Base-by-base conservation (phyloP, 2,797 vertebrate genomes). In the Pangasius mekongensis region DNA sequence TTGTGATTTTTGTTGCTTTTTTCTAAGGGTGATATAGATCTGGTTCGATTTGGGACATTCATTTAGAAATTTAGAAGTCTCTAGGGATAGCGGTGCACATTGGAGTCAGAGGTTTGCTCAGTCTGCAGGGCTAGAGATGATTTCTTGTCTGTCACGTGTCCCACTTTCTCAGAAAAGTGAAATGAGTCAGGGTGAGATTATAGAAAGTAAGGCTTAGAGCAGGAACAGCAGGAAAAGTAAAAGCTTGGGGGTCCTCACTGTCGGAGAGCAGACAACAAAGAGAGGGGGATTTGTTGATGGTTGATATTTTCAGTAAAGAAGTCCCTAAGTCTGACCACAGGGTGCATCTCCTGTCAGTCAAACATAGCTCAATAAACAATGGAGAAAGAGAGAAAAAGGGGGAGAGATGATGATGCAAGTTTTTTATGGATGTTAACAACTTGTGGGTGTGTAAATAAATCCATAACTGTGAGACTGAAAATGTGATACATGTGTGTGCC, bases 171-270 rank as follows among this genome's bases (percentile, higher is more conserved):
- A 82, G n/a, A 80, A 67, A 52, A 88, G 66, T 87, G 33, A 33
- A 80, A 81, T 47, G 84, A 89, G 66, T 58, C 73, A 78, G 87
- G 76, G n/a, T 69, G 49, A 84, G 84, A 64, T 86, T 86, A 82
- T 47, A 73, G 56, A 82, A 82, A 82, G 52, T 56, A 49, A 66
- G 9, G 67, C 85, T 77, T 73, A 27, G 78, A 52, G 69, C 49
- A 47, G 24, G 24, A 89, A 81, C 60, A 87, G 78, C 85, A 84
- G 85, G 71, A 78, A 58, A 78, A 77, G 60, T 66, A 33, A 76
- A 89, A 78, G 60, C 85, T 77, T 69, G 14, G 60, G 58, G 80
- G 66, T 82, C 49, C 85, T 77, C 62, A 9, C 71, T 78, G 52
- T 89, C n/a, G 22, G 71, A 84, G 84, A 76, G 47, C 27, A 0